Evolutionary conservation across 2,888 invertebrate genomes (phyloP), one percentile per base, ranked within the genome.

Genomic region (Torymus texanus): DNA sequence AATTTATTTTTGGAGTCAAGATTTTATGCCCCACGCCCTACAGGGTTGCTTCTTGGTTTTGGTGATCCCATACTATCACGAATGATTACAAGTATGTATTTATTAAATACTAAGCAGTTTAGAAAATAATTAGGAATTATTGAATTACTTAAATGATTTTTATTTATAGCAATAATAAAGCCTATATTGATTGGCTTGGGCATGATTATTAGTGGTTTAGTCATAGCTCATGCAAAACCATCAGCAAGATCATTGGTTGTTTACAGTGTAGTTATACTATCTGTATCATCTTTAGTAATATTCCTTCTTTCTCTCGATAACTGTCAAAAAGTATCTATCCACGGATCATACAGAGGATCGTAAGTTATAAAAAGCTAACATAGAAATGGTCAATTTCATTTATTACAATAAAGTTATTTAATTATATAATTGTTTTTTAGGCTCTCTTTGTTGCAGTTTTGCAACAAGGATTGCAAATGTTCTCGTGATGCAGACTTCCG

Each of bases 381-480:
- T 29, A 29, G 29, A 29, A 29, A 29, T 29, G 29, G 3, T 29
- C 29, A 4, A 29, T 29, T 29, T 29, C 29, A 4, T 29, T 29
- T 29, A 29, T 29, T 29, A 3, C 29, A 5, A 29, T 29, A 29
- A 29, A 29, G 5, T 29, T 29, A 29, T 29, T 29, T 29, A 29
- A 29, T 29, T 29, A 2, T 5, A 29, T 3, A 29, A 29, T 29
- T 21, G 11, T 29, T 71, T 77, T 82, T 14, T 75, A 91, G 91
- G 2, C 63, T 87, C 0, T 53, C 70, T 0, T 83, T 91, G 0
- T 90, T 91, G 51, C 91, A 91, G 18, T 92, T 89, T 75, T 94
- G 94, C 84, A 93, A 93, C 81, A 88, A 88, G 51, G 85, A 92
- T 59, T 94, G 94, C 83, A 89, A 91, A 21, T 94, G 94, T 84